Conservation (phyloP, 1,140 invertebrate genomes). For the Ceratina japonica region DNA sequence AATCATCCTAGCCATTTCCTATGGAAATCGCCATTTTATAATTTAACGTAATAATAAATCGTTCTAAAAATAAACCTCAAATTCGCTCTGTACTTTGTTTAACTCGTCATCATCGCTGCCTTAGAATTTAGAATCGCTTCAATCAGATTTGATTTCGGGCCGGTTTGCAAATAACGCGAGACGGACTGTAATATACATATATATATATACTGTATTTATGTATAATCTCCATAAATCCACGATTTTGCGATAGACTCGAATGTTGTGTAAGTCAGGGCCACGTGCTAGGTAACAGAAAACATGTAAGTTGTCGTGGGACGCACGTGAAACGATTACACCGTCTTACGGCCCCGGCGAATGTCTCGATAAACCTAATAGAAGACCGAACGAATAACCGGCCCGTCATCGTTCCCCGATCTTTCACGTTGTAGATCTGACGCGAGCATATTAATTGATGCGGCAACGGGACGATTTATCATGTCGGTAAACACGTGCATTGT, state of each 20-base stretch:
- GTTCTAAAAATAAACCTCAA: background rate
- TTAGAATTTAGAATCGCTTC: no score
- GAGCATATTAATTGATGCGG: background rate
- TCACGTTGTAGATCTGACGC: no score
- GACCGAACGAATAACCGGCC: no score
- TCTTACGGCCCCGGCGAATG: background rate
- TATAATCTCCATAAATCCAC: background rate
- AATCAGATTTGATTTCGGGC: background rate
- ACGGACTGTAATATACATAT: no score
- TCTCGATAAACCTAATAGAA: background rate
- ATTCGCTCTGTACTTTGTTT: background rate
- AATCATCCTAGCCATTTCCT: no score
- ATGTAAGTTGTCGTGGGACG: background rate
- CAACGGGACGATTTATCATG: background rate
- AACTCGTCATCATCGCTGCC: background rate
- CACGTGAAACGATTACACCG: background rate
- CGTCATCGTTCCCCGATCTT: no score
- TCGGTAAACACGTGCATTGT: background rate
- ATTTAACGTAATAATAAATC: no score
- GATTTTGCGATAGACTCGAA: conserved; percentile 3
- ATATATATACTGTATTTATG: background rate
- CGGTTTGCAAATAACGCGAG: background rate
- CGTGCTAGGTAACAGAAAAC: background rate
- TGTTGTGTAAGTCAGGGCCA: background rate
- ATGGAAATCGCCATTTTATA: no score